These are phyloP conservation scores for Otocyon megalotis DNA, from an alignment of 2,113 vertebrate genomes.

Conservation along the genomic window DNA sequence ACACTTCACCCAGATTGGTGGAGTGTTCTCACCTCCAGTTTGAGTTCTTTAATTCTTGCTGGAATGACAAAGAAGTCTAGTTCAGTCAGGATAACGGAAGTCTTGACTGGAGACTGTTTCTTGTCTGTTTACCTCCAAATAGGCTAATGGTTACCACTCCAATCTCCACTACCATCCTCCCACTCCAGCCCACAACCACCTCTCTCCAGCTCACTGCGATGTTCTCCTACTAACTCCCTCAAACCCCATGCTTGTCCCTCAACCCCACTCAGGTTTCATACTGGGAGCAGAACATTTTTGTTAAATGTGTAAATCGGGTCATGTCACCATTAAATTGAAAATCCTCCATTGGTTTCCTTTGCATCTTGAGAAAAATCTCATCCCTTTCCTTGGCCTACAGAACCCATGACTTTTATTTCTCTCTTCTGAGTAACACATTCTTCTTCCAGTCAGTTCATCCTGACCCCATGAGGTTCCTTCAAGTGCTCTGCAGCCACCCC, in stretches of 20 bases:
- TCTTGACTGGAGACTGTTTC: not conserved
- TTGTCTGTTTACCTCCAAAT: not conserved
- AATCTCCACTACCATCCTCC: not conserved
- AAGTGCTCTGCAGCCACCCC: not conserved
- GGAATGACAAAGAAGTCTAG: conserved; percentile 8
- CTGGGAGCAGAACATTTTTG: not conserved
- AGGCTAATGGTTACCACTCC: no score
- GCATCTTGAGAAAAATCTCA: not conserved
- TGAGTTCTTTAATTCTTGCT: not conserved
- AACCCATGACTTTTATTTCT: not conserved
- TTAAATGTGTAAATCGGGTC: not conserved
- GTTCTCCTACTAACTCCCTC: not conserved
- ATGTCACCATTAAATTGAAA: not conserved
- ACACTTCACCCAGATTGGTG: not conserved
- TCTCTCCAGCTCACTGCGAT: not conserved
- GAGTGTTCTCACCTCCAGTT: not conserved
- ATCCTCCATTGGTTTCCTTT: not conserved
- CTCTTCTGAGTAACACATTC: not conserved
- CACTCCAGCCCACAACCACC: not conserved
- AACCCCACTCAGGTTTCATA: not conserved
- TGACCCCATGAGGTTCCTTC: not conserved
- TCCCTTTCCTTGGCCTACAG: not conserved
- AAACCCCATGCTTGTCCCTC: not conserved
- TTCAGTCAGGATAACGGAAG: not conserved
- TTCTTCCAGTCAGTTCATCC: not conserved